Base-by-base conservation (phyloP, 2,888 invertebrate species). In the Luperina nickerlii region DNA sequence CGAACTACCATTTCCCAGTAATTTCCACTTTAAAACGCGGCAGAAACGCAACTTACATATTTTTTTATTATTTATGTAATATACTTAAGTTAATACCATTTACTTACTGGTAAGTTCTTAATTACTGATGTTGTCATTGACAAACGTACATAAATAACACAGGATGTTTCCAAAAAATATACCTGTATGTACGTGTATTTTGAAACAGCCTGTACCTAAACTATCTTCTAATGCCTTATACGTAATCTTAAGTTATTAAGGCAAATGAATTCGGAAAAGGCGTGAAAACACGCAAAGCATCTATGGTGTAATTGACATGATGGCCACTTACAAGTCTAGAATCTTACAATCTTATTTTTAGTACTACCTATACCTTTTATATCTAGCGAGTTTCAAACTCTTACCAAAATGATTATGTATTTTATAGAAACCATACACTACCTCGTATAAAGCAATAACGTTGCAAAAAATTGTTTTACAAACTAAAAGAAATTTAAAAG, bases 291-390 rank as follows among this genome's bases (percentile, higher is more conserved):
- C 74, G 77, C 76, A 11, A 76, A 73, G 84, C 87, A 68, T 11
- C 79, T 84, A 87, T 69, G 13, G 74, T 84, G 69, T 84, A 79
- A 85, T 87, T 87, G 84, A 87, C 76, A 66, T 57, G 0, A 42
- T n/a, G n/a, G 65, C 0, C 9, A 38, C 18, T 24, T 54, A 42
- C 1, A 18, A 65, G 48, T 42, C 9, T 32, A 51, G n/a, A n/a
- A n/a, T 32, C 45, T 38, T 15, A 38, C 51, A 78, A 74, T 51
- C 63, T 71, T 84, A 79, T 70, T 0, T 67, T 62, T 27, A 66
- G 4, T 51, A n/a, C n/a, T n/a, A 68, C 1, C 24, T 65, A 65
- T 27, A 51, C 1, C 1, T 69, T 48, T 15, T 13, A 32, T 13
- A 74, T 20, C 38, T 65, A 65, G 18, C 13, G 73, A 84, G 83